Percentiles rank a stretch among this genome's conserved stretches.
Evolutionary conservation across 2,113 vertebrate species (phyloP).

Genomic region (Ranitomeya imitator): DNA sequence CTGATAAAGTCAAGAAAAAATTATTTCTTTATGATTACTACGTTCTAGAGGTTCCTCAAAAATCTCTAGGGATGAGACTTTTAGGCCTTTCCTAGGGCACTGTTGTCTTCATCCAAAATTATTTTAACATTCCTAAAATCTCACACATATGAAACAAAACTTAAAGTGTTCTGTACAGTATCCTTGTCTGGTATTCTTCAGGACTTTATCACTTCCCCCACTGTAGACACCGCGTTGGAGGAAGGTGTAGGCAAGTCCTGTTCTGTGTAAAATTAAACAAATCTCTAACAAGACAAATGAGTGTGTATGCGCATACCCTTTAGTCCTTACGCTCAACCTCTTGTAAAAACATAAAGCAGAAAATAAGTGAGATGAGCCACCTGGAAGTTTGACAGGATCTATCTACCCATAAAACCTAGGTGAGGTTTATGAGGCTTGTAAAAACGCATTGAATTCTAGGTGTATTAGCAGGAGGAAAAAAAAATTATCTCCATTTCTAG

Average conservation of each 20-base stretch:
- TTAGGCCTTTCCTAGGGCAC: neutral
- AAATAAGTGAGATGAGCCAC: conserved; percentile 41
- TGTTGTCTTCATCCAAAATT: neutral
- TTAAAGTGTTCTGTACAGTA: neutral
- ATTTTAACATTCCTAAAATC: neutral
- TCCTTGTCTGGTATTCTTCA: neutral
- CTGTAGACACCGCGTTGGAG: neutral
- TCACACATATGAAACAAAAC: neutral
- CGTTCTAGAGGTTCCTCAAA: no score
- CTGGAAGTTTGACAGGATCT: conserved; percentile 53
- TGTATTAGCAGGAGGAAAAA: conserved; percentile 23
- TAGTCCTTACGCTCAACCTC: conserved; percentile 14
- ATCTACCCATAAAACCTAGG: conserved; percentile 53
- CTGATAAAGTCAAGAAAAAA: no score
- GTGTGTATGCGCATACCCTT: conserved; percentile 19
- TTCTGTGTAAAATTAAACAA: conserved; percentile 22
- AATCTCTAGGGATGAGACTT: no score
- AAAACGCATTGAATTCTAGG: conserved; percentile 46
- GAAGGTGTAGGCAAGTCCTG: conserved; percentile 4
- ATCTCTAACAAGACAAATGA: conserved; percentile 34
- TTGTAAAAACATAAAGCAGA: conserved; percentile 47
- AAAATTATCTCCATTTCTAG: conserved; percentile 37
- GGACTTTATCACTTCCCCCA: neutral
- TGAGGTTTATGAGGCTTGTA: conserved; percentile 57
- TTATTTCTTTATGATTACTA: no score